Evolutionary conservation across 2,113 vertebrate genomes (phyloP).

Genomic region (Oreamnos americanus): DNA sequence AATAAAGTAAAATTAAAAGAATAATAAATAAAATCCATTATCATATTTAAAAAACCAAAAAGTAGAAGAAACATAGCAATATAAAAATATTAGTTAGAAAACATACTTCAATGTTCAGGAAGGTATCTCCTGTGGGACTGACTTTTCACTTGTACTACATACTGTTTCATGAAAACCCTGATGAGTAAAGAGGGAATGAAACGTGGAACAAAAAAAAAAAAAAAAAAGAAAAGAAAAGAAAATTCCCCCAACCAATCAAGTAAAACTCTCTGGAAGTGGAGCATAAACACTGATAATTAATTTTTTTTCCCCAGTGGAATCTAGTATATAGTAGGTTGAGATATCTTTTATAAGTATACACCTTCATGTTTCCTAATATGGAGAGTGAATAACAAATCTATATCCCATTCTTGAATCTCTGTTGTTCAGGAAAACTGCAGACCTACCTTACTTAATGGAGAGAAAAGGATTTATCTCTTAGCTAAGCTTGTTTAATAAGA

Average conservation of each 20-base stretch:
- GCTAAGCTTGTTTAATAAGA: neutral
- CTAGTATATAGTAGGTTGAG: neutral
- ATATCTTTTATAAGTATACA: neutral
- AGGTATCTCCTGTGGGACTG: too few relatives aligned
- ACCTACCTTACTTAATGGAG: neutral
- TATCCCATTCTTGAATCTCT: neutral
- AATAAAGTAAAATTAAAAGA: too few relatives aligned
- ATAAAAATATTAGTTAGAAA: too few relatives aligned
- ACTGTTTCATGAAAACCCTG: too few relatives aligned
- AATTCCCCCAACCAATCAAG: neutral
- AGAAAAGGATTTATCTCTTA: neutral
- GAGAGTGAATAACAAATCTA: neutral
- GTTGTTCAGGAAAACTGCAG: neutral
- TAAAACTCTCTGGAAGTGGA: neutral
- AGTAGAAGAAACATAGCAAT: too few relatives aligned
- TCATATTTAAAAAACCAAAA: too few relatives aligned
- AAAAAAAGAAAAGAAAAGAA: neutral
- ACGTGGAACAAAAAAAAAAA: too few relatives aligned
- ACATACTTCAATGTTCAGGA: too few relatives aligned
- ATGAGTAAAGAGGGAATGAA: too few relatives aligned
- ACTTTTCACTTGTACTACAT: too few relatives aligned
- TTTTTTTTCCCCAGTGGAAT: neutral
- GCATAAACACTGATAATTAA: neutral
- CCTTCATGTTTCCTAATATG: neutral
- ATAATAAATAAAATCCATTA: too few relatives aligned